phyloP scores from a whole-genome alignment of 2,888 invertebrate species.

The Scaptomyza reducta region DNA sequence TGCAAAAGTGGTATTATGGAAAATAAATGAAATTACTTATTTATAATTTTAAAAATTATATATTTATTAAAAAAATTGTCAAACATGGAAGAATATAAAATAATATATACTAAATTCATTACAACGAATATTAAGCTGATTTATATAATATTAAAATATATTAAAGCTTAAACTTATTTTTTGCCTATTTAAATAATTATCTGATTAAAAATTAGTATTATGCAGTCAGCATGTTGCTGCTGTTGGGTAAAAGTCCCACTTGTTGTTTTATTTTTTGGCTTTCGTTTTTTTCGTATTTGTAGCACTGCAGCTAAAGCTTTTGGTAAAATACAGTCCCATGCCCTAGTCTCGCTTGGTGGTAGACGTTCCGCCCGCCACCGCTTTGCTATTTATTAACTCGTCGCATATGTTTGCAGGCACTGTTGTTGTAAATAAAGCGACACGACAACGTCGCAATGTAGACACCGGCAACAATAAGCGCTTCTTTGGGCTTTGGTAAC shows the following conservation, averaged over 20 bases:
- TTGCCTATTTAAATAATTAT: not conserved
- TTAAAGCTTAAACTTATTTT: not conserved
- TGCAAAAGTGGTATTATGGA: not conserved
- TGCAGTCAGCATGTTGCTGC: not conserved
- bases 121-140: no score
- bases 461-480: constrained; percentile 36
- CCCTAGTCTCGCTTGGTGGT: constrained; percentile 1
- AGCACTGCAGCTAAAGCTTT: constrained; percentile 41
- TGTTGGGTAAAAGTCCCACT: not conserved
- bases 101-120: no score
- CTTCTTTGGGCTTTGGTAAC: constrained; percentile 56
- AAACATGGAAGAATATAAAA: not conserved
- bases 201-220: constrained; percentile 9
- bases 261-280: constrained; percentile 18
- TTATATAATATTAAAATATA: no score
- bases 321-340: constrained; percentile 35
- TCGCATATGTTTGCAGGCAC: constrained; percentile 76
- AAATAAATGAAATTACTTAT: not conserved
- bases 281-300: constrained; percentile 40
- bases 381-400: constrained; percentile 75
- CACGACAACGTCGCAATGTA: constrained; percentile 41
- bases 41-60: not conserved
- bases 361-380: constrained; percentile 2
- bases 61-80: not conserved
- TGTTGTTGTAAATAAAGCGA: constrained; percentile 66